phyloP scores from a whole-genome alignment of 1,140 invertebrate genomes.

The Ladona fulva region DNA sequence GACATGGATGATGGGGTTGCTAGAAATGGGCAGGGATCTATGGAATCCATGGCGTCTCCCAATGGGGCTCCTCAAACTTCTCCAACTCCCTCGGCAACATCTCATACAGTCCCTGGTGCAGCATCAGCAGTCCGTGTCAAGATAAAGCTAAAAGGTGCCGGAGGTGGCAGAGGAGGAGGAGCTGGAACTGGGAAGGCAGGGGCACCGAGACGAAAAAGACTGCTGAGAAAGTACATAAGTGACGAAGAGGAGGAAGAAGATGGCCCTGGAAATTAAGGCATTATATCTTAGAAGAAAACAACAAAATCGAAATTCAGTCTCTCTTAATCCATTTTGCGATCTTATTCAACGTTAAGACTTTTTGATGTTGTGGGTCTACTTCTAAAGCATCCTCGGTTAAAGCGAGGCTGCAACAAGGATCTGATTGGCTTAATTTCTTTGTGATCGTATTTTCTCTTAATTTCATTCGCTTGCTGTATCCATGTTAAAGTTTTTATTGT shows the following conservation, averaged over 20 bases:
- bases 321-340: no score
- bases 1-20: not conserved
- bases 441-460: no score
- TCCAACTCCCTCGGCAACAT: not conserved
- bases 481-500: no score
- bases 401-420: no score
- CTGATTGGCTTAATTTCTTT: no score
- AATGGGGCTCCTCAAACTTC: not conserved
- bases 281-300: no score
- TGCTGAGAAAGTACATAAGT: slow-evolving; percentile 1
- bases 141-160: not conserved
- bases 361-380: no score
- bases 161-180: not conserved
- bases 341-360: no score
- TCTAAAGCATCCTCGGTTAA: no score
- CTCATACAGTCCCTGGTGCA: not conserved
- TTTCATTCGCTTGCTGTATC: no score
- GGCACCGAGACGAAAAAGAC: not conserved
- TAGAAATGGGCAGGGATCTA: not conserved
- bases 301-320: no score
- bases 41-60: not conserved
- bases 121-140: not conserved
- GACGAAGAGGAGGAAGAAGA: not conserved
- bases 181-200: not conserved
- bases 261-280: not conserved